These are phyloP conservation scores for Cinclus cinclus DNA, from an alignment of 2,113 vertebrate species.

Conservation along the genomic window DNA sequence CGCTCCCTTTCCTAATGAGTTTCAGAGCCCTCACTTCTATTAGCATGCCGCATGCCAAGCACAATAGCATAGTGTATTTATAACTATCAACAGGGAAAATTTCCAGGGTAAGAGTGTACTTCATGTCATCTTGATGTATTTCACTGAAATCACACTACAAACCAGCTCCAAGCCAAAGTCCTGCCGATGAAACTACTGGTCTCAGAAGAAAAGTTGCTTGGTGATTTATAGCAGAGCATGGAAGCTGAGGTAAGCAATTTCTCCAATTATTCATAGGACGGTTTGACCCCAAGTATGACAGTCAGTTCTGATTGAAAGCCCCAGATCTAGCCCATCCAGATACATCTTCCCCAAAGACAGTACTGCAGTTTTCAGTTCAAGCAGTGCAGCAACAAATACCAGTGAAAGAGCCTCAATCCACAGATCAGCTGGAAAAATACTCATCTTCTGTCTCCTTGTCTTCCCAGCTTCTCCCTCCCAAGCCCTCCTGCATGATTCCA, in stretches of 20 bases:
- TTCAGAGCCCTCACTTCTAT: conserved; percentile 66
- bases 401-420: not conserved
- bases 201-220: not conserved
- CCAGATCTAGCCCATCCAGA: not conserved
- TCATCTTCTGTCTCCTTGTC: not conserved
- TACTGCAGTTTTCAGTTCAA: not conserved
- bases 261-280: not conserved
- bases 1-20: conserved; percentile 78
- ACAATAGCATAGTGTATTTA: conserved; percentile 78
- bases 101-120: conserved; percentile 74
- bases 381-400: not conserved
- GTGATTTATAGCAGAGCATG: not conserved
- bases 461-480: not conserved
- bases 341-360: not conserved
- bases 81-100: conserved; percentile 68
- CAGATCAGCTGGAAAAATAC: not conserved
- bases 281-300: not conserved
- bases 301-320: not conserved
- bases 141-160: conserved; percentile 48
- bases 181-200: conserved; percentile 63
- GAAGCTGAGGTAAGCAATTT: not conserved
- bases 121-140: conserved; percentile 68
- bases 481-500: not conserved
- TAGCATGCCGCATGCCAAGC: conserved; percentile 72
- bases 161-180: conserved; percentile 69